Evolutionary conservation across 1,140 invertebrate genomes (phyloP).

Genomic region (Bactericera cockerelli): DNA sequence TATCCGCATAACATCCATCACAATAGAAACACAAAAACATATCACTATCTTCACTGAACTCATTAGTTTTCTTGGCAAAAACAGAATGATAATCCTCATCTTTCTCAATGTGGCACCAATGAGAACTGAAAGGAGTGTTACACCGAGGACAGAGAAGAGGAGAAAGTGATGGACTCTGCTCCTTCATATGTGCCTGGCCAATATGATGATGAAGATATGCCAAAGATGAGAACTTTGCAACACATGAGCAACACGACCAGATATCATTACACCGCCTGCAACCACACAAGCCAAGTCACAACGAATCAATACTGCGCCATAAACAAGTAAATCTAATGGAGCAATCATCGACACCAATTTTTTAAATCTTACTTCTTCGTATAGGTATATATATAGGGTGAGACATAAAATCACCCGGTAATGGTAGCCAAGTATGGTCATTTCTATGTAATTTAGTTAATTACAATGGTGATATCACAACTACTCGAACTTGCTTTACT

Average conservation of each 20-base stretch:
- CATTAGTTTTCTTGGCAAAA: neutral
- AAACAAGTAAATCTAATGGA: no score
- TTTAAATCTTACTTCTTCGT: no score
- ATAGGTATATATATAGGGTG: no score
- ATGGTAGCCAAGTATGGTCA: no score
- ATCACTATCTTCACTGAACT: no score
- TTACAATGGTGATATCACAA: no score
- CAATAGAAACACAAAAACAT: neutral
- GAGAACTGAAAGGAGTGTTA: neutral
- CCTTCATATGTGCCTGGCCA: neutral
- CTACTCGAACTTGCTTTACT: no score
- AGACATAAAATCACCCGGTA: no score
- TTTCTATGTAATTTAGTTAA: no score
- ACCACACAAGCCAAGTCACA: neutral
- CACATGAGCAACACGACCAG: conserved; percentile 3
- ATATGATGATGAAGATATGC: neutral
- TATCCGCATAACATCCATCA: neutral
- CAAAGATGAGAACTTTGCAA: neutral
- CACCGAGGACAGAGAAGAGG: neutral
- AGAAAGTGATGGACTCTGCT: neutral
- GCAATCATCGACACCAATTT: no score
- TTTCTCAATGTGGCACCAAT: neutral
- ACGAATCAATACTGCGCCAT: no score
- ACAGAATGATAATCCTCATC: no score
- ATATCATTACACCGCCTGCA: neutral